Percentiles rank a stretch among this genome's conserved stretches.
Conservation (phyloP, 2,113 vertebrate species). For the Myotis davidii region DNA sequence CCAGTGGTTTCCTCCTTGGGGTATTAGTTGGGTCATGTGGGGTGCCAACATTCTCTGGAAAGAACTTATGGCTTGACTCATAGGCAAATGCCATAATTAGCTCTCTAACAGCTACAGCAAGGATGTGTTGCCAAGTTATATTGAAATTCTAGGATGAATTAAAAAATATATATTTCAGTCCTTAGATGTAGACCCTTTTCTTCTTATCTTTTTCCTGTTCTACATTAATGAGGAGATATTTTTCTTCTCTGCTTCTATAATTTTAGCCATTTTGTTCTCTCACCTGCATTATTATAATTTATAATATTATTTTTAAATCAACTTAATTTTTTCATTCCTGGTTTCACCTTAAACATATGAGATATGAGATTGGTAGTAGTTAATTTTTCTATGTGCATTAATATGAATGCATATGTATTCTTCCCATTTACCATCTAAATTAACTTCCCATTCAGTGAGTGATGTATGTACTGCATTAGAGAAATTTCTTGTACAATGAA, state of each 20-base stretch:
- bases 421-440: background rate
- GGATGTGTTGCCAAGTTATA: slow-evolving; percentile 80
- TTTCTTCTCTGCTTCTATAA: slow-evolving; percentile 1
- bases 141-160: slow-evolving; percentile 80
- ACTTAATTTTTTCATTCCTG: slow-evolving; percentile 1
- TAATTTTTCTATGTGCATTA: background rate
- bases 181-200: background rate
- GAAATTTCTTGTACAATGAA: background rate
- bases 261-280: background rate
- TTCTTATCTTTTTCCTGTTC: slow-evolving; percentile 14
- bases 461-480: background rate
- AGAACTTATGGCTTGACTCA: slow-evolving; percentile 78
- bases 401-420: background rate
- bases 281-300: background rate
- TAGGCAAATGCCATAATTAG: slow-evolving; percentile 79
- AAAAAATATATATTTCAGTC: slow-evolving; percentile 13
- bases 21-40: slow-evolving; percentile 56
- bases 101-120: slow-evolving; percentile 81
- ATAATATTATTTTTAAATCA: background rate
- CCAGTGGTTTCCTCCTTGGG: slow-evolving; percentile 59
- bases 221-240: background rate
- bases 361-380: background rate
- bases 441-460: background rate
- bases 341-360: background rate
- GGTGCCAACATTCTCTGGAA: slow-evolving; percentile 78